Evolutionary conservation across 2,888 invertebrate species (phyloP).

Genomic region (Gastracanthus pulcherrimus): DNA sequence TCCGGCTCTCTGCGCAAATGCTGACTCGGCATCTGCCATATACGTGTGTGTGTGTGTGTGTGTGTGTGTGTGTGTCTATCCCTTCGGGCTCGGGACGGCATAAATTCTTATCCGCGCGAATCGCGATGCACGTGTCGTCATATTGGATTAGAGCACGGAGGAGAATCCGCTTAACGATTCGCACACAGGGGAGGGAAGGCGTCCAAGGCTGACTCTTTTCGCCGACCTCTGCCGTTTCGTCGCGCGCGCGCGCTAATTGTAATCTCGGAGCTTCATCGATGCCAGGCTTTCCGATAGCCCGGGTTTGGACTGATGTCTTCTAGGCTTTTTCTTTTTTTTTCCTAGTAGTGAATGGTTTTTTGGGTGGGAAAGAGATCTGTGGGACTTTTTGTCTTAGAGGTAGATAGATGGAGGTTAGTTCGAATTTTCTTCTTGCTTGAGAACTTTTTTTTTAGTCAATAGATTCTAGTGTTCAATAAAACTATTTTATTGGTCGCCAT

Average conservation of each 20-base stretch:
- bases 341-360: background rate
- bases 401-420: no score
- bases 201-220: conserved; percentile 32
- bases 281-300: background rate
- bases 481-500: no score
- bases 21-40: no score
- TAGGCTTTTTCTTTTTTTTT: background rate
- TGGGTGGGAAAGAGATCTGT: background rate
- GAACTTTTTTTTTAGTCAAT: no score
- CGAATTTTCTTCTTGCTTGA: no score
- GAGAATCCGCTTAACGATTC: conserved; percentile 68
- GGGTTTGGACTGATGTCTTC: no score
- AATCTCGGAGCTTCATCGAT: conserved; percentile 21
- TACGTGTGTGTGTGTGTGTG: no score
- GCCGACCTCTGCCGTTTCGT: background rate
- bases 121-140: conserved; percentile 57
- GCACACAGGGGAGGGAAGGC: background rate
- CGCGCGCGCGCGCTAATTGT: conserved; percentile 33
- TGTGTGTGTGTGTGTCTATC: no score
- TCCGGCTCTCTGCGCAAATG: no score
- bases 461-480: no score
- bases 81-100: background rate
- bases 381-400: no score
- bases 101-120: conserved; percentile 39
- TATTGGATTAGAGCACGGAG: conserved; percentile 69